phyloP scores from a whole-genome alignment of 2,113 vertebrate species.

The Aegithalos caudatus region DNA sequence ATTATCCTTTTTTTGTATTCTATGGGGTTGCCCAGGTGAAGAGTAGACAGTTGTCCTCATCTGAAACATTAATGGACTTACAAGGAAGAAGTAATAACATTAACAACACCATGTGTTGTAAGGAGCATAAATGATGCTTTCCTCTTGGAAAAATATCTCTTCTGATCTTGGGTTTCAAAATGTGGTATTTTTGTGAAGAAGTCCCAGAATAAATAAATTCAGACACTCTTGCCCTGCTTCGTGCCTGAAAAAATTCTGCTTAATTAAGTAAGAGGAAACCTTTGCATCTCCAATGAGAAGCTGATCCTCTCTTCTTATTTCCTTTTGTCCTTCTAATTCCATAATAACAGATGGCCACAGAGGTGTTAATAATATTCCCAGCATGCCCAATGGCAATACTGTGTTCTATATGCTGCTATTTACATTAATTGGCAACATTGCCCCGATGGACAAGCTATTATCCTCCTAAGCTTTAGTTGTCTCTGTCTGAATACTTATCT shows the following conservation, averaged over 20 bases:
- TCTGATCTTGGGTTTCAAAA: not conserved
- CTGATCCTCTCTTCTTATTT: not conserved
- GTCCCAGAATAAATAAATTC: not conserved
- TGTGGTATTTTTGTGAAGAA: rapidly evolving
- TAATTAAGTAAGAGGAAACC: not conserved
- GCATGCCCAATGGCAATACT: not conserved
- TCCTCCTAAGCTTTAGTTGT: constrained; percentile 39
- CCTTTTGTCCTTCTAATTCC: not conserved
- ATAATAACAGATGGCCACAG: not conserved
- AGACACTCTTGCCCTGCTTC: not conserved
- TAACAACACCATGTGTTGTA: not conserved
- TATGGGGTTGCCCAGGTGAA: not conserved
- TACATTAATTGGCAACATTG: constrained; percentile 57
- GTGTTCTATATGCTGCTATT: constrained; percentile 49
- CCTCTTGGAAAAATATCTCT: not conserved
- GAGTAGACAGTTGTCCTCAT: not conserved
- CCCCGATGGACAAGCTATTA: constrained; percentile 58
- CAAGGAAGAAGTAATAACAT: not conserved
- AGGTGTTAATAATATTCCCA: constrained; percentile 22
- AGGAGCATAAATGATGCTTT: not conserved
- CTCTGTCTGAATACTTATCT: constrained; percentile 63
- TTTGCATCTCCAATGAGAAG: not conserved
- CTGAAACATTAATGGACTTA: not conserved
- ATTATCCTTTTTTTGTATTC: not conserved
- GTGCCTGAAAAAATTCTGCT: not conserved